A percentile compares a stretch with the other conserved stretches of the same genome.
These are phyloP conservation scores for Caloenas nicobarica DNA, from an alignment of 2,113 vertebrate genomes.

Conservation along the genomic window DNA sequence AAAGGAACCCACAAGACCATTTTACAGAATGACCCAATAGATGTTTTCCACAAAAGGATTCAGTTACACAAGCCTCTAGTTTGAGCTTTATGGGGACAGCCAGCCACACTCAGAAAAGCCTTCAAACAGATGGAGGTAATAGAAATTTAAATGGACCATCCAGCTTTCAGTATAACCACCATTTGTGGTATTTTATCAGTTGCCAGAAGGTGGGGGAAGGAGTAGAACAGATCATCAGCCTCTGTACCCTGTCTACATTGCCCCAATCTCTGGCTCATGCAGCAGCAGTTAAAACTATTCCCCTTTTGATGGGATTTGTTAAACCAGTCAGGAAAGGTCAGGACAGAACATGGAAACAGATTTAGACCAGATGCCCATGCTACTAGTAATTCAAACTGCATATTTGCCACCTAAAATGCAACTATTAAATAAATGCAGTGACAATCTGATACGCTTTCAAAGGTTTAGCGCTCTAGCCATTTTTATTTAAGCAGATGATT, in stretches of 20 bases:
- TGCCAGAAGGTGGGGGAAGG: neutral
- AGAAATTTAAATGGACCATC: slow-evolving; percentile 22
- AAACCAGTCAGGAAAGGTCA: neutral
- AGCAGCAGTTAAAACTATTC: neutral
- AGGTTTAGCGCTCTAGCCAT: neutral
- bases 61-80: neutral
- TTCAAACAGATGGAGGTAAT: neutral
- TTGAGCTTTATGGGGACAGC: neutral
- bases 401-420: neutral
- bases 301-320: neutral
- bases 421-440: neutral
- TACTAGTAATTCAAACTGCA: neutral
- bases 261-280: neutral
- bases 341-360: neutral
- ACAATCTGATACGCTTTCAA: neutral
- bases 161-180: neutral
- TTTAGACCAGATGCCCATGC: neutral
- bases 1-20: neutral
- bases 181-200: neutral
- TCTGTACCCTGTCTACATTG: neutral
- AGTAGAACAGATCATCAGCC: neutral
- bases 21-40: neutral
- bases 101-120: neutral
- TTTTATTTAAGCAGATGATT: neutral
- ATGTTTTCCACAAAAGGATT: neutral